Evolutionary conservation across 53 echinoderm and acorn worm species (phyloP).

Genomic region (Echinarachnius parma): DNA sequence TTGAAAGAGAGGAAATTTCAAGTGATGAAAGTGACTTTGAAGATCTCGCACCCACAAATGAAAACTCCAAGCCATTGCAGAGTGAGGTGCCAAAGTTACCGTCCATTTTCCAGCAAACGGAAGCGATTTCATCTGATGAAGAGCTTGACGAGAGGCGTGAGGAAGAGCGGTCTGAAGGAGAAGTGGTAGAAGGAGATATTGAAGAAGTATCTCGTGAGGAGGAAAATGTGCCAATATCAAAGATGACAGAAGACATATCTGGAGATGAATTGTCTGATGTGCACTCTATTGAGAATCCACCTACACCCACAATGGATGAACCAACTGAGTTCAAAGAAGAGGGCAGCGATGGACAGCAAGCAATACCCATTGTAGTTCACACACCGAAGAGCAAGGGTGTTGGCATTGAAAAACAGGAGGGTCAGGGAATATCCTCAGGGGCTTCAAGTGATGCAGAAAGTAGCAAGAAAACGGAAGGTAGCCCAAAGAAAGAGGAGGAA

Average conservation of each 20-base stretch:
- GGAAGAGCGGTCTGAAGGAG: conserved; percentile 27
- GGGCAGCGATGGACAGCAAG: conserved; percentile 27
- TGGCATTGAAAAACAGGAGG: too few relatives aligned
- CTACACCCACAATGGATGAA: conserved; percentile 57
- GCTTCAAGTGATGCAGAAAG: conserved; percentile 30
- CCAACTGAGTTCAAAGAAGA: conserved; percentile 33
- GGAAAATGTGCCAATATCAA: conserved; percentile 8
- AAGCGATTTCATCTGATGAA: conserved; percentile 36
- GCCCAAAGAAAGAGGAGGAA: too few relatives aligned
- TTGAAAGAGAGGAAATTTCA: conserved; percentile 31
- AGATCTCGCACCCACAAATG: background rate
- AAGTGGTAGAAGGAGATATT: too few relatives aligned
- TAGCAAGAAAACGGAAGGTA: conserved; percentile 1
- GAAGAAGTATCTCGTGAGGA: background rate
- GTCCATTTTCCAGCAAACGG: conserved; percentile 34
- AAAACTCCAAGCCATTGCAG: too few relatives aligned
- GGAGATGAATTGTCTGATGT: conserved; percentile 30
- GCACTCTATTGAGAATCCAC: conserved; percentile 19
- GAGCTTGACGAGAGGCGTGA: conserved; percentile 13
- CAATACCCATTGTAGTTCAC: conserved; percentile 66
- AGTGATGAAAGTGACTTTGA: conserved; percentile 28
- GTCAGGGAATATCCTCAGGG: background rate
- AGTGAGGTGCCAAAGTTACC: background rate
- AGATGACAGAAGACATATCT: conserved; percentile 23
- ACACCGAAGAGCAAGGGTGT: conserved; percentile 38